Evolutionary conservation across 2,113 vertebrate species (phyloP).

Genomic region (Procavia capensis): DNA sequence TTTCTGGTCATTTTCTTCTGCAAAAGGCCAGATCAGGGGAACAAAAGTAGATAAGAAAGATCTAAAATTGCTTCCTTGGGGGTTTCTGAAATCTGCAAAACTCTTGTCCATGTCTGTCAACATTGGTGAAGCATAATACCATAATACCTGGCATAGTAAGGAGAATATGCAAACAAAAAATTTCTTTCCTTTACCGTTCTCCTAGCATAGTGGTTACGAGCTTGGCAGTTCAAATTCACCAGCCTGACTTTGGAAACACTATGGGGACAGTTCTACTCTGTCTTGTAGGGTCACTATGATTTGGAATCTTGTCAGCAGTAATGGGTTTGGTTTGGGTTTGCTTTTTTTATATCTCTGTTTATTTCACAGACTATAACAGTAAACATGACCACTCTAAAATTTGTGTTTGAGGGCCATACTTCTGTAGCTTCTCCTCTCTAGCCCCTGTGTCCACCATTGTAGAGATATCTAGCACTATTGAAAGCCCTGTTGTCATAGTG

Average conservation of each 20-base stretch:
- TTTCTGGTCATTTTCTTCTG: slow-evolving; percentile 13
- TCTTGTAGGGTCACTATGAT: too few species aligned
- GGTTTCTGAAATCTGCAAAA: slow-evolving; percentile 50
- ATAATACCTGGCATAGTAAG: background rate
- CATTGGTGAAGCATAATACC: background rate
- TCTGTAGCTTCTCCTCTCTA: background rate
- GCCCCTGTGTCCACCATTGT: background rate
- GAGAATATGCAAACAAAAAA: background rate
- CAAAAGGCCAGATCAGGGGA: background rate
- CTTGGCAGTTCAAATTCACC: too few species aligned
- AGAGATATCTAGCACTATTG: background rate
- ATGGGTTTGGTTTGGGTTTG: too few species aligned
- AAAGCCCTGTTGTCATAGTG: too few species aligned
- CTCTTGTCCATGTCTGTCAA: background rate
- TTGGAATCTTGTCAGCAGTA: too few species aligned
- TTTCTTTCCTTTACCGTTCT: background rate
- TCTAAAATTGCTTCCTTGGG: background rate
- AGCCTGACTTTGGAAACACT: too few species aligned
- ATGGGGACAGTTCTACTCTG: too few species aligned
- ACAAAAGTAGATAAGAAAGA: background rate
- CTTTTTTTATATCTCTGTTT: background rate
- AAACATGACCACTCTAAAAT: background rate
- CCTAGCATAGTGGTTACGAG: too few species aligned
- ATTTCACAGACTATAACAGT: slow-evolving; percentile 13
- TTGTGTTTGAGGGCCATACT: slow-evolving; percentile 6